Conservation (phyloP, 2,888 invertebrate species). For the Noctua comes region DNA sequence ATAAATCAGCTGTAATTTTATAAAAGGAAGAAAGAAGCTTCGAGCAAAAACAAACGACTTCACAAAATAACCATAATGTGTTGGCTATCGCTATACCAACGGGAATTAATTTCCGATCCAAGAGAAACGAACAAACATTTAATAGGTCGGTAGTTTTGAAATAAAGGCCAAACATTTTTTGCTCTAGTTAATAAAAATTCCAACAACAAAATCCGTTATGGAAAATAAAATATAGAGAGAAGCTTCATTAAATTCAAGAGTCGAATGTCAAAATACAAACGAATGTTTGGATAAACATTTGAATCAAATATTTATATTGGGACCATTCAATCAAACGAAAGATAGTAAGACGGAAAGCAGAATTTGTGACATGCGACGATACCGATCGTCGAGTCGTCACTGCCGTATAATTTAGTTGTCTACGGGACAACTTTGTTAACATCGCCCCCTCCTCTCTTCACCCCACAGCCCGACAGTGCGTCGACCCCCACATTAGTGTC, state of each 20-base stretch:
- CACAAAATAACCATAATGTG: slow-evolving; percentile 15
- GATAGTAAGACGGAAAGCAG: slow-evolving; percentile 20
- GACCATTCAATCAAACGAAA: slow-evolving; percentile 45
- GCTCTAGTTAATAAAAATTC: slow-evolving; percentile 19
- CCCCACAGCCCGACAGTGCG: slow-evolving; percentile 31
- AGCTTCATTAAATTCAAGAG: slow-evolving; percentile 31
- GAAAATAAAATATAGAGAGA: slow-evolving; percentile 22
- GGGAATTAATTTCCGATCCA: slow-evolving; percentile 26
- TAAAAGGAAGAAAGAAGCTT: neutral
- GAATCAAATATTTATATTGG: slow-evolving; percentile 43
- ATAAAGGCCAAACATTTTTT: slow-evolving; percentile 20
- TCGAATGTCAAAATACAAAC: slow-evolving; percentile 27
- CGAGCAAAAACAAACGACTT: slow-evolving; percentile 2
- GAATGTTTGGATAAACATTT: slow-evolving; percentile 41
- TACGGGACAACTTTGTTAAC: slow-evolving; percentile 62
- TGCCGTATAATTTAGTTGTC: slow-evolving; percentile 59
- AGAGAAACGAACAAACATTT: slow-evolving; percentile 24
- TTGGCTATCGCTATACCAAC: neutral
- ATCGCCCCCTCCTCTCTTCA: slow-evolving; percentile 10
- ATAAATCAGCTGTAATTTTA: slow-evolving; percentile 17
- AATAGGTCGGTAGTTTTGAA: slow-evolving; percentile 30
- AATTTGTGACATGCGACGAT: slow-evolving; percentile 55
- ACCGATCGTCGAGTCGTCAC: slow-evolving; percentile 37
- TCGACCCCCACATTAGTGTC: slow-evolving; percentile 56
- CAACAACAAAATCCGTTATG: slow-evolving; percentile 5